Evolutionary conservation across 2,113 vertebrate species (phyloP), one percentile per base, ranked within the genome.

Genomic region (Beaufortia kweichowensis): DNA sequence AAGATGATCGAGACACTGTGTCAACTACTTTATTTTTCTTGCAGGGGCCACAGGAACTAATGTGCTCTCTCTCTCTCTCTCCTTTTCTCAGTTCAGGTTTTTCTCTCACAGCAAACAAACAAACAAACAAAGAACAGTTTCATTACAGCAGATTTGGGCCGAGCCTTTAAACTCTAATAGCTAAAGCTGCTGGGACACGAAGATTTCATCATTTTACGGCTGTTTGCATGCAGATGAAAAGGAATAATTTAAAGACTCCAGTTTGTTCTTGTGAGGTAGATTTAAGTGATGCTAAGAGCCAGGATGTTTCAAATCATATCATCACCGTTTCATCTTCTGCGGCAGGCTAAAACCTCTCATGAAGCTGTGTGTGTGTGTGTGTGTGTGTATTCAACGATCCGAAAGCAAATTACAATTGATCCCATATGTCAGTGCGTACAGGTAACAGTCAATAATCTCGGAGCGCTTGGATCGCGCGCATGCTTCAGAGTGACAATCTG

Each of bases 1-100:
- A 96, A 96, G 95, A 98, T 98, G 95, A 98, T 95, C 94, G 95
- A 96, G 92, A 91, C 90, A 88, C 89, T 85, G 93, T 92, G 93
- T 95, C 94, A 95, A 95, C 94, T 94, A 94, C 92, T 91, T 94
- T 95, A 86, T 91, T 91, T 89, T 89, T 76, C 64, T 92, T 91
- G 48, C 48, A 53, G 48, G 19, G 48, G 48, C 48, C 48, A 53
- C n/a, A 21, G 48, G 48, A 53, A 21, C 48, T 2, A 21, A 53
- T 7, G 2, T 7, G 5, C 48, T 50, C 48, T 53, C 89, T 92
- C 90, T 90, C 90, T 91, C 89, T 91, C 86, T 89, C 76, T 70
- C 83, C 77, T 61, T 77, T 77, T 78, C 65, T 82, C 84, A 77
- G 79, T 77, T 79, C 84, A 84, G 75, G 85, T 81, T 12, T 29